Percentiles rank a stretch among this genome's conserved stretches.
phyloP scores from a whole-genome alignment of 2,797 vertebrate species.

The Gadopsis marmoratus region DNA sequence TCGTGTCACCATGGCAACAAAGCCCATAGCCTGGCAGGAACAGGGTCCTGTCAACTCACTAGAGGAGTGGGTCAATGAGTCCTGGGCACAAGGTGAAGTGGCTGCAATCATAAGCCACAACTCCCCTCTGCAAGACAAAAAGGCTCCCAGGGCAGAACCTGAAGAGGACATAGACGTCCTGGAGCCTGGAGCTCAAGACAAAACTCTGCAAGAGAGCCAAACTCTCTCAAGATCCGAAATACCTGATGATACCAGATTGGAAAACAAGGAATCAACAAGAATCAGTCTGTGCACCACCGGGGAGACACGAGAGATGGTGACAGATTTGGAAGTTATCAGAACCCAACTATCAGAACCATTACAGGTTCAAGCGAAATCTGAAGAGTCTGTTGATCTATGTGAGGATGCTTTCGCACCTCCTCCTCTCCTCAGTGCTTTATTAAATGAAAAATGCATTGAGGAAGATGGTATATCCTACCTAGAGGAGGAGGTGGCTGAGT shows the following conservation, averaged over 20 bases:
- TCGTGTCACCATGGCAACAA: conserved; percentile 70
- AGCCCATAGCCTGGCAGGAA: conserved; percentile 55
- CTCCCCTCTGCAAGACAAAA: conserved; percentile 38
- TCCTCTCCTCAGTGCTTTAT: neutral
- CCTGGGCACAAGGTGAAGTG: conserved; percentile 39
- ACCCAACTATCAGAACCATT: neutral
- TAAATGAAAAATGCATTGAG: conserved; percentile 40
- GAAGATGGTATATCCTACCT: conserved; percentile 33
- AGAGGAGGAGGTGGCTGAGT: conserved; percentile 39
- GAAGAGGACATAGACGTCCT: conserved; percentile 56
- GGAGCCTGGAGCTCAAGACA: conserved; percentile 21
- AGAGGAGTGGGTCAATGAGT: conserved; percentile 51
- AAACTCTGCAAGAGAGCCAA: conserved; percentile 19
- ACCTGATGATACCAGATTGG: conserved; percentile 10
- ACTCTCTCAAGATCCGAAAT: conserved; percentile 13
- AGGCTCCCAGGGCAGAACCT: conserved; percentile 61
- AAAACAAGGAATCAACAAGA: conserved; percentile 19
- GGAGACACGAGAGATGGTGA: conserved; percentile 18
- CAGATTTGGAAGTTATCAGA: conserved; percentile 21
- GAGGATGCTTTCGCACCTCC: conserved; percentile 31
- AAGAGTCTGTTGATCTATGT: conserved; percentile 6
- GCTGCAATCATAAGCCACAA: conserved; percentile 3
- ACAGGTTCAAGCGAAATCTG: conserved; percentile 16
- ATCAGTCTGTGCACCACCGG: neutral
- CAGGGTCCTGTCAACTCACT: conserved; percentile 45